Evolutionary conservation across 2,888 invertebrate species (phyloP).

Genomic region (Drosophila cognata): DNA sequence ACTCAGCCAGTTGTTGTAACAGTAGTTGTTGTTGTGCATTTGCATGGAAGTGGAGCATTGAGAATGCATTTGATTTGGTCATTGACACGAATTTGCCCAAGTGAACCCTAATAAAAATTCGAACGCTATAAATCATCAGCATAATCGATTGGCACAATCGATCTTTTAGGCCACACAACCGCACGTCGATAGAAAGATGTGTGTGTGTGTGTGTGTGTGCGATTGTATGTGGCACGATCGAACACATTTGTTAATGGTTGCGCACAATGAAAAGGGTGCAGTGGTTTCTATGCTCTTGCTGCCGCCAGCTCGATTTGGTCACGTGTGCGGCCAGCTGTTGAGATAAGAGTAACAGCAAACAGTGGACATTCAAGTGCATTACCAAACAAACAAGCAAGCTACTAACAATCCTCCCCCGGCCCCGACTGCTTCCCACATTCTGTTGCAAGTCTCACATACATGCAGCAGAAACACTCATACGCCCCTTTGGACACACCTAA

Average conservation of each 20-base stretch:
- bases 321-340: conserved; percentile 68
- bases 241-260: conserved; percentile 45
- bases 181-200: conserved; percentile 13
- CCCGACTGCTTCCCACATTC: not conserved
- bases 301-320: conserved; percentile 53
- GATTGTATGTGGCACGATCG: conserved; percentile 61
- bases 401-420: not conserved
- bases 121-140: conserved; percentile 70
- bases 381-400: conserved; percentile 33
- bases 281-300: conserved; percentile 45
- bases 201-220: conserved; percentile 21
- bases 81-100: conserved; percentile 73
- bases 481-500: conserved; percentile 53
- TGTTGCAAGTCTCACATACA: conserved; percentile 1
- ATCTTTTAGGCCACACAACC: conserved; percentile 57
- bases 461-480: conserved; percentile 39
- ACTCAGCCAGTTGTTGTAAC: conserved; percentile 19
- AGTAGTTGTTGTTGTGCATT: conserved; percentile 51
- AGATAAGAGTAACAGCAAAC: conserved; percentile 58
- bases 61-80: conserved; percentile 67
- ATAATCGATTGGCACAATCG: conserved; percentile 77
- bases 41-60: conserved; percentile 62
- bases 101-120: conserved; percentile 55
- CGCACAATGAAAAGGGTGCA: conserved; percentile 66
- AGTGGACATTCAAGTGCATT: conserved; percentile 66